phyloP scores from a whole-genome alignment of 1,140 invertebrate genomes.

The Drosophila willistoni region DNA sequence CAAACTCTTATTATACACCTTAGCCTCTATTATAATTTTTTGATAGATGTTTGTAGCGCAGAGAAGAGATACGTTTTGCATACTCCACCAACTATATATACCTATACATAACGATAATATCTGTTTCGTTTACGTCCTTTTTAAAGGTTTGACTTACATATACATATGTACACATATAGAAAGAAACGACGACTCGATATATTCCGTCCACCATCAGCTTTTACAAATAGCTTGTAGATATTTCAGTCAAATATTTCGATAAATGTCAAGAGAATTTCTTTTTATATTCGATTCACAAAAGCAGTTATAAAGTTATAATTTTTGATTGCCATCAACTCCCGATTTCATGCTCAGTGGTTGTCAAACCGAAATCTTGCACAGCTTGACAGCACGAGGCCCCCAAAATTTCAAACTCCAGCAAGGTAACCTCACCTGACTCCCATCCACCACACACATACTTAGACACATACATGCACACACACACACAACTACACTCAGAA shows the following conservation, averaged over 20 bases:
- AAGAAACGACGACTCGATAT: too few relatives aligned
- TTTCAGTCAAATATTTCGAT: background rate
- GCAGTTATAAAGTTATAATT: constrained; percentile 16
- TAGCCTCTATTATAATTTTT: too few relatives aligned
- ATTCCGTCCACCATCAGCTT: too few relatives aligned
- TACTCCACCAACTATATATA: too few relatives aligned
- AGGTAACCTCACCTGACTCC: background rate
- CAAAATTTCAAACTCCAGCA: background rate
- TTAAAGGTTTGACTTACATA: too few relatives aligned
- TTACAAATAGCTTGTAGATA: background rate
- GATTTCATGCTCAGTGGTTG: background rate
- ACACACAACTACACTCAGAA: background rate
- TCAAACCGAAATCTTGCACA: background rate
- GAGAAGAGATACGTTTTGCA: too few relatives aligned
- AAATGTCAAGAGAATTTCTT: background rate
- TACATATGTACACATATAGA: too few relatives aligned
- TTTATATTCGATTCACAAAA: background rate
- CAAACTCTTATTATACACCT: too few relatives aligned
- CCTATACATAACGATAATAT: too few relatives aligned
- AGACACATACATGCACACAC: background rate
- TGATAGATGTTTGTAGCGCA: too few relatives aligned
- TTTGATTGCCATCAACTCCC: constrained; percentile 16
- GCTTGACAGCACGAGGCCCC: background rate
- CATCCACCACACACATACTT: background rate
- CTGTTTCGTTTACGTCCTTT: too few relatives aligned